phyloP scores from a whole-genome alignment of 1,140 invertebrate genomes.

The Drosophila ercepeae region DNA sequence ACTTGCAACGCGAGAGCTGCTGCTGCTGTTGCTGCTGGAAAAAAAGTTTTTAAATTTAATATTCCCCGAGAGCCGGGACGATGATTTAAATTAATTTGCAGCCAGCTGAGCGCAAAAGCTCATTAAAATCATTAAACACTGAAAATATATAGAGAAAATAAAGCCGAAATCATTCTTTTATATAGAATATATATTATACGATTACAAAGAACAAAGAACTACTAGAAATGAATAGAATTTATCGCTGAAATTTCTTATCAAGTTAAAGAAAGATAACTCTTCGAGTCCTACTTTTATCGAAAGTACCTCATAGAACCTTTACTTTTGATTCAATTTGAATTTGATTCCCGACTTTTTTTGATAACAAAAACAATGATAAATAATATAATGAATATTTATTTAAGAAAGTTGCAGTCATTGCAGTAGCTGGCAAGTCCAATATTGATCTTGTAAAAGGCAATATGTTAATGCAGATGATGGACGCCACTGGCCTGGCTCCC shows the following conservation, averaged over 20 bases:
- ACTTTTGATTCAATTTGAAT: no score
- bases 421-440: conserved; percentile 43
- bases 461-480: conserved; percentile 51
- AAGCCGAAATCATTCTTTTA: no score
- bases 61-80: conserved; percentile 43
- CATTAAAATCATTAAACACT: conserved; percentile 39
- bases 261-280: no score
- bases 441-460: conserved; percentile 52
- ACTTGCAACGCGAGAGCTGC: not conserved
- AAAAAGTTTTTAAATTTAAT: conserved; percentile 54
- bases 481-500: conserved; percentile 11
- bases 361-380: no score
- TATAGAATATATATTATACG: no score
- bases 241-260: not conserved
- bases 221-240: not conserved
- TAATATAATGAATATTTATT: conserved; percentile 1
- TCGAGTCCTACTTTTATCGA: not conserved
- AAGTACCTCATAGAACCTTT: no score
- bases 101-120: conserved; percentile 31
- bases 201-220: not conserved
- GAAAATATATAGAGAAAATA: no score
- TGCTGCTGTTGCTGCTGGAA: no score
- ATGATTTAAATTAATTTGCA: conserved; percentile 63
- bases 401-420: conserved; percentile 26
- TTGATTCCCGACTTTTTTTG: no score